Percentiles rank a stretch among this genome's conserved stretches.
Conservation (phyloP, 2,888 invertebrate species). For the Dryocosmus kuriphilus region DNA sequence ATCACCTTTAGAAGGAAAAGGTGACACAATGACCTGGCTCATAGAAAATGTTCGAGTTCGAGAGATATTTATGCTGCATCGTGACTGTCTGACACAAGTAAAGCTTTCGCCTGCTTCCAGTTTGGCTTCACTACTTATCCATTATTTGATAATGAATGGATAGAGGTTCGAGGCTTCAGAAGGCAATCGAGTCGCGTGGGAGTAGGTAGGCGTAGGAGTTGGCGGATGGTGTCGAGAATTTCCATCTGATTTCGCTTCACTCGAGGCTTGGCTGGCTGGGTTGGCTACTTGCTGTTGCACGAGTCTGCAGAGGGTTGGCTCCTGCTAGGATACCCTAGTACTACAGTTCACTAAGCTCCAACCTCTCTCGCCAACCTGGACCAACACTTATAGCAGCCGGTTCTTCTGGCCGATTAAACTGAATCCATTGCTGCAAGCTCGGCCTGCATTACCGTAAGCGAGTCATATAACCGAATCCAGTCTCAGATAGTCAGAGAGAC, state of each 20-base stretch:
- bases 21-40: too few species aligned
- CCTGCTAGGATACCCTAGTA: conserved; percentile 47
- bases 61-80: too few species aligned
- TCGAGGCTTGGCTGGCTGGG: conserved; percentile 52
- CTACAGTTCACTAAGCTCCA: conserved; percentile 50
- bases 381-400: conserved; percentile 43
- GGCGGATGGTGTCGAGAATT: conserved; percentile 57
- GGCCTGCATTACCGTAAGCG: background rate
- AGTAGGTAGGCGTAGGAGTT: conserved; percentile 47
- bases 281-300: background rate
- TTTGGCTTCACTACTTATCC: conserved; percentile 46
- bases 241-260: conserved; percentile 61
- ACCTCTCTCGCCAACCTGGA: conserved; percentile 50
- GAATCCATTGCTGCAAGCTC: conserved; percentile 55
- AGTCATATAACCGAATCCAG: background rate
- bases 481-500: background rate
- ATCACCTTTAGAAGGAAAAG: too few species aligned
- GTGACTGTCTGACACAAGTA: background rate
- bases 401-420: conserved; percentile 61
- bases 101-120: background rate
- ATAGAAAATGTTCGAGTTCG: background rate
- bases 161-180: conserved; percentile 44
- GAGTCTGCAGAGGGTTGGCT: conserved; percentile 43
- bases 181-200: conserved; percentile 28
- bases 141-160: conserved; percentile 59